Evolutionary conservation across 2,888 invertebrate genomes (phyloP).

Genomic region (Spialia ferax): DNA sequence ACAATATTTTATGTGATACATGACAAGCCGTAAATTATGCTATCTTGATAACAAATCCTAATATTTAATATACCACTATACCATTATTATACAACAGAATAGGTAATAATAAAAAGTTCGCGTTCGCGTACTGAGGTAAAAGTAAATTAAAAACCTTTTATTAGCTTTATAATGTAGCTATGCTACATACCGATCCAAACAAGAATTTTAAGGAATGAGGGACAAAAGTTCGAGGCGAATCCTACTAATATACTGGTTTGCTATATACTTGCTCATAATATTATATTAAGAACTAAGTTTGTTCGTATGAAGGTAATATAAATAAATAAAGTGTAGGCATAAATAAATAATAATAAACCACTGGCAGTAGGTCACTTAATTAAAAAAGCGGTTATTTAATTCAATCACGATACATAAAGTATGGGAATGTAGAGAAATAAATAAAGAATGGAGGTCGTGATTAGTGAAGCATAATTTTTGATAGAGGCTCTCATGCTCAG

Average conservation of each 20-base stretch:
- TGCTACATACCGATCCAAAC: no score
- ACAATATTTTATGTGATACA: not conserved
- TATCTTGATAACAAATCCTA: not conserved
- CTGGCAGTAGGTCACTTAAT: not conserved
- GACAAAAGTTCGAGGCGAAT: no score
- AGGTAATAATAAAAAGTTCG: no score
- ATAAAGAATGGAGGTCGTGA: constrained; percentile 46
- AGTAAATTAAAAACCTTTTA: no score
- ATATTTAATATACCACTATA: not conserved
- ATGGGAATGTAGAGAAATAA: constrained; percentile 2
- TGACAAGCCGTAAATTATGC: not conserved
- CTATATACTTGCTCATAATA: no score
- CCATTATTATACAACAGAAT: no score
- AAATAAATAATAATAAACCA: not conserved
- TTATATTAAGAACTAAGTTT: no score
- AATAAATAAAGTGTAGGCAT: not conserved
- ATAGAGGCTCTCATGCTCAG: constrained; percentile 62
- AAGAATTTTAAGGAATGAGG: no score
- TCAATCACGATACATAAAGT: not conserved
- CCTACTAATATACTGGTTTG: no score
- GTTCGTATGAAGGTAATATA: no score
- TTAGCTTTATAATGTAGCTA: no score
- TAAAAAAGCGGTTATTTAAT: not conserved
- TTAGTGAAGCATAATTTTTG: constrained; percentile 59
- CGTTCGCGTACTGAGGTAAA: no score